These are phyloP conservation scores for Neodiprion lecontei DNA, from an alignment of 1,140 invertebrate species.

Conservation along the genomic window DNA sequence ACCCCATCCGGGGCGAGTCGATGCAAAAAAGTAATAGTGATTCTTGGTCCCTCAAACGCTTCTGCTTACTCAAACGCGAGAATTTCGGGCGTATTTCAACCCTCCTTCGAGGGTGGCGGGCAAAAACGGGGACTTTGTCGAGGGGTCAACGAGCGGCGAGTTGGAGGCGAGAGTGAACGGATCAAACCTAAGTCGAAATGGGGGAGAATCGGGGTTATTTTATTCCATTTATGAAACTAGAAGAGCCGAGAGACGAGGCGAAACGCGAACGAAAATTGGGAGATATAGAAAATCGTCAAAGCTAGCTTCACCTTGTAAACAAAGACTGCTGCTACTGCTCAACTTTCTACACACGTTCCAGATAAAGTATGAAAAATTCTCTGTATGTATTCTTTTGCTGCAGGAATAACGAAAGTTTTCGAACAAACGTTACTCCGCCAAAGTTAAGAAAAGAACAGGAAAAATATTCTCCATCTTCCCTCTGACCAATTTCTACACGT, in stretches of 20 bases:
- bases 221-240: background rate
- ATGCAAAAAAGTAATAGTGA: background rate
- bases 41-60: background rate
- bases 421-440: background rate
- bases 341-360: background rate
- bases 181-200: constrained; percentile 2
- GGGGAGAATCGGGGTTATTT: background rate
- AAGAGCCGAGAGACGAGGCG: background rate
- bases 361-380: background rate
- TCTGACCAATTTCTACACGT: no score
- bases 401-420: background rate
- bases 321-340: background rate
- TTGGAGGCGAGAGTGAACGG: background rate
- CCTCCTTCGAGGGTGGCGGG: background rate
- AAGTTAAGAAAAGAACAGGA: background rate
- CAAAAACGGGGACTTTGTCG: background rate
- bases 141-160: background rate
- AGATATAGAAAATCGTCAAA: background rate
- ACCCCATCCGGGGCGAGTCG: background rate
- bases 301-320: background rate
- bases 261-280: background rate
- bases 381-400: background rate
- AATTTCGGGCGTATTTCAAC: background rate
- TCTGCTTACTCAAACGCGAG: background rate
- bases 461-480: background rate